Conservation (phyloP, 2,113 vertebrate species). For the Parotia lawesii region DNA sequence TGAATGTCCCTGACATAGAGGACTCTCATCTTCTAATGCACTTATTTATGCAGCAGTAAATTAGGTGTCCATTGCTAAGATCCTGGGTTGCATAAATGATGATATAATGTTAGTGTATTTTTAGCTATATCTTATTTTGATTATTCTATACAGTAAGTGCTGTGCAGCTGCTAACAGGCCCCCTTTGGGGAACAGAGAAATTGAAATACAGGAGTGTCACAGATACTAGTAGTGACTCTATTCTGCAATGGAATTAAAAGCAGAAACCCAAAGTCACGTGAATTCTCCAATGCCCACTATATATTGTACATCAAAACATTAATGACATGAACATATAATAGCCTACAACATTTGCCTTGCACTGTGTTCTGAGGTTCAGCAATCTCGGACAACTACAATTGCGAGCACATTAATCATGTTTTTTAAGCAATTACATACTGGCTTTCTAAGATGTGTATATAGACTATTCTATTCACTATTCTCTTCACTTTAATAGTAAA, state of each 20-base stretch:
- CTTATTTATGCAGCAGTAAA: background rate
- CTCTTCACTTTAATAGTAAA: background rate
- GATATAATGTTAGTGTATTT: background rate
- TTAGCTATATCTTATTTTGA: background rate
- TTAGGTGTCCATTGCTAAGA: background rate
- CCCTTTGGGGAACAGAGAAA: background rate
- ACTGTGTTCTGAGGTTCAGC: background rate
- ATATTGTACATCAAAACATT: background rate
- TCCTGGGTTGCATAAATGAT: background rate
- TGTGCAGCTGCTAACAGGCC: background rate
- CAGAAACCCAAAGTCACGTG: background rate
- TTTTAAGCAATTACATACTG: background rate
- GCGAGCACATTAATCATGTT: background rate
- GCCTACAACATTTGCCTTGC: background rate
- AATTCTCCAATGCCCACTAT: background rate
- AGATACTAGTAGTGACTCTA: background rate
- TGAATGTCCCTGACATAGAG: background rate
- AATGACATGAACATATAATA: background rate
- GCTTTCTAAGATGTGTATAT: background rate
- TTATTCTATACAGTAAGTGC: background rate
- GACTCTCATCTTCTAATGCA: background rate
- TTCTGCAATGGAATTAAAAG: background rate
- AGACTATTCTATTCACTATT: background rate
- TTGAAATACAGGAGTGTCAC: background rate
- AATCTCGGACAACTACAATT: background rate